Evolutionary conservation across 2,888 invertebrate species (phyloP).

Genomic region (Cyrtodaria siliqua): DNA sequence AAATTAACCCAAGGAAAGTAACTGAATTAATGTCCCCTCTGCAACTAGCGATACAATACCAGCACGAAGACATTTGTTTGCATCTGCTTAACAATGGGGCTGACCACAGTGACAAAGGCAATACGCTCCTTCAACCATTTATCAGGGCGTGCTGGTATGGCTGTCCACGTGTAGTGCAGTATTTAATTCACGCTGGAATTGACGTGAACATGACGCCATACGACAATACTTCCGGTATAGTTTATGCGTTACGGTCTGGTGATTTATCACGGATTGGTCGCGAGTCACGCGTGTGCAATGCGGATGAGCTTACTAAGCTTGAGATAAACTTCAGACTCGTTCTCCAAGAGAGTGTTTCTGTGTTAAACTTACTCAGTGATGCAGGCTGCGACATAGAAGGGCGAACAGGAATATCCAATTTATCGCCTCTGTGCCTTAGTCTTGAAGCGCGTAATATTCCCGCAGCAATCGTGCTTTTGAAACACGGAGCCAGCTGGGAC

Average conservation of each 20-base stretch:
- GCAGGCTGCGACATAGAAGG: slow-evolving; percentile 1
- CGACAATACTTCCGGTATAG: not conserved
- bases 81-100: slow-evolving; percentile 23
- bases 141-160: slow-evolving; percentile 29
- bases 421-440: slow-evolving; percentile 11
- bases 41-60: slow-evolving; percentile 17
- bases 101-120: slow-evolving; percentile 1
- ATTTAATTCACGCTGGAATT: slow-evolving; percentile 14
- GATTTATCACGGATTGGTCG: slow-evolving; percentile 10
- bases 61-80: slow-evolving; percentile 32
- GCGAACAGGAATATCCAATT: not conserved
- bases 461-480: slow-evolving; percentile 33
- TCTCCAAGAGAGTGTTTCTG: slow-evolving; percentile 15
- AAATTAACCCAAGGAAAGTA: slow-evolving; percentile 18
- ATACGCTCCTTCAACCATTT: slow-evolving; percentile 9
- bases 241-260: slow-evolving; percentile 18
- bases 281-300: not conserved
- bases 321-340: not conserved
- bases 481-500: slow-evolving; percentile 39
- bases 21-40: slow-evolving; percentile 8
- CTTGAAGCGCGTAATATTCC: slow-evolving; percentile 31
- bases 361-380: slow-evolving; percentile 11
- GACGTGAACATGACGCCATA: slow-evolving; percentile 1
- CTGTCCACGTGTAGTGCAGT: slow-evolving; percentile 15
- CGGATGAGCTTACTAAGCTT: not conserved